A percentile compares a stretch with the other conserved stretches of the same genome.
These are phyloP conservation scores for Cheirogaleus major DNA, from an alignment of 2,797 vertebrate genomes.

Conservation along the genomic window DNA sequence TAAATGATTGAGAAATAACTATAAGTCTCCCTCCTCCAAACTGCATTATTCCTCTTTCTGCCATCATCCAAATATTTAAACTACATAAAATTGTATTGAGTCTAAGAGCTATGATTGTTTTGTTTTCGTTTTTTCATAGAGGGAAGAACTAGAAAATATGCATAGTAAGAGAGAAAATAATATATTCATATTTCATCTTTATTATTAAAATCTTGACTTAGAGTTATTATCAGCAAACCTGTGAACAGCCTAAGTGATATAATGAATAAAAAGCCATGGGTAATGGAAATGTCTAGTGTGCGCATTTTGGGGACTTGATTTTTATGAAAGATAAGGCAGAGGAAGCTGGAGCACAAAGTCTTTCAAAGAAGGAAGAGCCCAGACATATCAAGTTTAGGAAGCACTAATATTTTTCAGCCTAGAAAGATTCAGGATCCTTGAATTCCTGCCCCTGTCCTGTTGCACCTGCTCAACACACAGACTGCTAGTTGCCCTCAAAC, in stretches of 20 bases:
- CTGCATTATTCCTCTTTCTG: not conserved
- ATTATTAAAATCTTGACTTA: slow-evolving; percentile 56
- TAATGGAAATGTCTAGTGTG: not conserved
- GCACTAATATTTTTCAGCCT: not conserved
- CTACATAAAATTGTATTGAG: not conserved
- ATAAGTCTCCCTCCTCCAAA: slow-evolving; percentile 19
- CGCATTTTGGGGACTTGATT: not conserved
- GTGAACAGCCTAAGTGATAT: not conserved
- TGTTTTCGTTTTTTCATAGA: slow-evolving; percentile 42
- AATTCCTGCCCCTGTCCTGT: not conserved
- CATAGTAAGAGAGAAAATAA: not conserved
- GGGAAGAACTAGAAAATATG: slow-evolving; percentile 36
- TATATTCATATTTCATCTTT: slow-evolving; percentile 34
- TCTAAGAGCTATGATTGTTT: slow-evolving; percentile 40
- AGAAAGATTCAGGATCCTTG: not conserved
- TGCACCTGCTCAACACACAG: not conserved
- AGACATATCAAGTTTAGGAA: not conserved
- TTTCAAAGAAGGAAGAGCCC: slow-evolving; percentile 17
- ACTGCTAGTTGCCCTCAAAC: not conserved
- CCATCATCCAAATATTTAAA: not conserved
- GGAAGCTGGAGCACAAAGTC: not conserved
- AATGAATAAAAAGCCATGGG: not conserved
- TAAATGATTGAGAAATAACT: not conserved
- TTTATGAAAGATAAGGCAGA: slow-evolving; percentile 24
- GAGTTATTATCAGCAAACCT: not conserved